phyloP scores from a whole-genome alignment of 2,797 vertebrate species.

The Dendrocincla fuliginosa region DNA sequence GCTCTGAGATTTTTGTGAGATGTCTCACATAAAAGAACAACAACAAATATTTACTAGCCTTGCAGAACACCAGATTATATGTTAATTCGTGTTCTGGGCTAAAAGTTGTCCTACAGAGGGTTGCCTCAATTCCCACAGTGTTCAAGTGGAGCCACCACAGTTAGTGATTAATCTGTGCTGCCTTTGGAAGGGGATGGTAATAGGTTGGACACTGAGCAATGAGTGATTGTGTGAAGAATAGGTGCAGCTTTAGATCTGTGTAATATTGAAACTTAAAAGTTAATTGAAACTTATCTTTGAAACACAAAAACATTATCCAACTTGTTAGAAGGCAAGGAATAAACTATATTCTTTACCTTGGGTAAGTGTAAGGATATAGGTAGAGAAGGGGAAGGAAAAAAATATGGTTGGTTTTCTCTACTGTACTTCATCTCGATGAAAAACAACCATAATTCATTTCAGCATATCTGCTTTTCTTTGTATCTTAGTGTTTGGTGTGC shows the following conservation, averaged over 20 bases:
- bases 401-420: not conserved
- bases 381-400: not conserved
- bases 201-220: not conserved
- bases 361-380: not conserved
- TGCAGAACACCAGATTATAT: not conserved
- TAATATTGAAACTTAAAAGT: not conserved
- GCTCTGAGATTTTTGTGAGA: not conserved
- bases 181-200: not conserved
- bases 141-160: not conserved
- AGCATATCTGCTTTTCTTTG: slow-evolving; percentile 36
- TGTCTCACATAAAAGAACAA: not conserved
- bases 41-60: not conserved
- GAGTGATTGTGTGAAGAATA: not conserved
- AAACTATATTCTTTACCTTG: not conserved
- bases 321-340: not conserved
- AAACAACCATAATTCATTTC: slow-evolving; percentile 48
- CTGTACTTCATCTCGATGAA: slow-evolving; percentile 13
- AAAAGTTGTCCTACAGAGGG: not conserved
- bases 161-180: not conserved
- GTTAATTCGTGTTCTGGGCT: not conserved
- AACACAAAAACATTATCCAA: not conserved
- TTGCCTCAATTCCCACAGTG: not conserved
- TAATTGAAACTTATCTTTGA: not conserved
- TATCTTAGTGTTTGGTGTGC: slow-evolving; percentile 26
- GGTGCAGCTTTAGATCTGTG: not conserved